These are phyloP conservation scores for Listronotus bonariensis DNA, from an alignment of 1,140 invertebrate genomes.

Conservation along the genomic window DNA sequence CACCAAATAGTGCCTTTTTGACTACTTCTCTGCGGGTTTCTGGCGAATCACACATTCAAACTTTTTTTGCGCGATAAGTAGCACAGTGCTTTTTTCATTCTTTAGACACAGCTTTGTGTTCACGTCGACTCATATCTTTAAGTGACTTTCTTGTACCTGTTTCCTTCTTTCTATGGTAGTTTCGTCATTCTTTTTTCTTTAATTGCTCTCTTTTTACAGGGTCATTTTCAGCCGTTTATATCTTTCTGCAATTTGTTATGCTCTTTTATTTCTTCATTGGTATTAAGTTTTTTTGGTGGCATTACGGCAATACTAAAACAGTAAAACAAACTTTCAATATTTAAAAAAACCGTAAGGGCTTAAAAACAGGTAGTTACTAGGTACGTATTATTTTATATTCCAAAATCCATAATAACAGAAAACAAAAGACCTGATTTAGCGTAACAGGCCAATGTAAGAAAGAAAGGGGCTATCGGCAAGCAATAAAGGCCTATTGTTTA, in stretches of 20 bases:
- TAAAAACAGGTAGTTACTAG: too few species aligned
- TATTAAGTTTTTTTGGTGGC: too few species aligned
- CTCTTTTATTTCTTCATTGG: not conserved
- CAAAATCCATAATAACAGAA: too few species aligned
- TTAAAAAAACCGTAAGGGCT: too few species aligned
- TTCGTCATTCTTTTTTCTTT: not conserved
- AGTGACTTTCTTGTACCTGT: conserved; percentile 41
- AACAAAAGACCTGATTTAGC: too few species aligned
- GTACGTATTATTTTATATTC: too few species aligned
- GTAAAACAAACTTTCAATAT: too few species aligned
- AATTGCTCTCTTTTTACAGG: not conserved
- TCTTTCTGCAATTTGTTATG: not conserved
- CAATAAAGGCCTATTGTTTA: too few species aligned
- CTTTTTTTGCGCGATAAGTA: conserved; percentile 16
- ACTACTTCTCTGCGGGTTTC: conserved; percentile 8
- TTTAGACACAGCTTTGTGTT: conserved; percentile 24
- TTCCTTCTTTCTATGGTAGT: conserved; percentile 13
- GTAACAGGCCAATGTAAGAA: too few species aligned
- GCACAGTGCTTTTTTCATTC: conserved; percentile 31
- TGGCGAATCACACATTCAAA: conserved; percentile 9
- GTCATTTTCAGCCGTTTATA: conserved; percentile 2
- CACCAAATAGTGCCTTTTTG: conserved; percentile 14
- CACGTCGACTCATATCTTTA: conserved; percentile 38
- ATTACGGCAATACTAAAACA: too few species aligned
- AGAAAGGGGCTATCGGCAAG: too few species aligned